Percentiles rank a stretch among this genome's conserved stretches.
These are phyloP conservation scores for Parazoanthus atlanticus DNA, from an alignment of 92 coral and sea anemone species.

Conservation along the genomic window DNA sequence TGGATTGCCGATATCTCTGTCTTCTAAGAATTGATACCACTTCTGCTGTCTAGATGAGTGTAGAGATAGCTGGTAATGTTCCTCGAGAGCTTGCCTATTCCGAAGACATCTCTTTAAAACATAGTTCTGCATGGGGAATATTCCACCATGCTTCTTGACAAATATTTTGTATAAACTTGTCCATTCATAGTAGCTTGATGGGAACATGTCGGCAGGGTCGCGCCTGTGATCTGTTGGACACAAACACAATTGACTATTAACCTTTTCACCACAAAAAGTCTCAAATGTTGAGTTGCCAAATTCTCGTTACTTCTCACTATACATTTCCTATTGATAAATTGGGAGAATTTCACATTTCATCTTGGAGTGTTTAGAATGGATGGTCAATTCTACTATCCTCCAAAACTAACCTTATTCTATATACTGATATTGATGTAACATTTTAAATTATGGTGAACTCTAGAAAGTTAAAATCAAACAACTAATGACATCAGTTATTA, in stretches of 20 bases:
- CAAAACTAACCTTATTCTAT: too few relatives aligned
- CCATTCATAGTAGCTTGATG: constrained; percentile 99
- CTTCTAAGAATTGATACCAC: constrained; percentile 99
- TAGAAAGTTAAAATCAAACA: not conserved
- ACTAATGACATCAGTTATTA: too few relatives aligned
- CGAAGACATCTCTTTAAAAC: constrained; percentile 96
- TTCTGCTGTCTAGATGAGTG: constrained; percentile 99
- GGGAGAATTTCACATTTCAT: too few relatives aligned
- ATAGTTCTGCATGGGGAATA: constrained; percentile 94
- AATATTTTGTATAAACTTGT: constrained; percentile 95
- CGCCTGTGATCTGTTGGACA: constrained; percentile 25
- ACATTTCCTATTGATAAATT: too few relatives aligned
- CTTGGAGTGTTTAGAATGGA: too few relatives aligned
- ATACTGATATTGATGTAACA: not conserved
- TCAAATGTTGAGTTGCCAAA: too few relatives aligned
- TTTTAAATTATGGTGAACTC: not conserved
- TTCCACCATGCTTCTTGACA: constrained; percentile 96
- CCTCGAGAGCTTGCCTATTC: constrained; percentile 98
- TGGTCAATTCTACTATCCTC: not conserved
- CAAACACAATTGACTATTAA: not conserved
- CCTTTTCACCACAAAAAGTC: not conserved
- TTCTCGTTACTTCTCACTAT: too few relatives aligned
- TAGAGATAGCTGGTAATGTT: constrained; percentile 94
- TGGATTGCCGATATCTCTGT: constrained; percentile 93
- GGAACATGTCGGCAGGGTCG: constrained; percentile 82